Conservation (phyloP, 2,888 invertebrate genomes). For the Pseudococcus jackbeardsleyi region DNA sequence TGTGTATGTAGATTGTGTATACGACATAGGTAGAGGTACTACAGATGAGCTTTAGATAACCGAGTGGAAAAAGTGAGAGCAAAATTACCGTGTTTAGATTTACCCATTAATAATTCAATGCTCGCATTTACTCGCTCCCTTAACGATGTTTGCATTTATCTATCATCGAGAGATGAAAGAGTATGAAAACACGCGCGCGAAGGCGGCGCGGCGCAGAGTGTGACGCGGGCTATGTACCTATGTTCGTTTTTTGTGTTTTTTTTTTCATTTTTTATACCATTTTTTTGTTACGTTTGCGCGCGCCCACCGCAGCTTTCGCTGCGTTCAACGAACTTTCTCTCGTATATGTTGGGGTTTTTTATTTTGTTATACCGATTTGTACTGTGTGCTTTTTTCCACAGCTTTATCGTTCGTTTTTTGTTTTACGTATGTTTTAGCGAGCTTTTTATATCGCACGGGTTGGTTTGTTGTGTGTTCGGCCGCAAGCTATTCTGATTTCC, state of each 20-base stretch:
- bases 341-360: not conserved
- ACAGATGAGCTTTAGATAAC: slow-evolving; percentile 44
- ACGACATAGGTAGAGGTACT: not conserved
- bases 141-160: slow-evolving; percentile 60
- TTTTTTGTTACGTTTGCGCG: not conserved
- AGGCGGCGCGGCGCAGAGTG: not conserved
- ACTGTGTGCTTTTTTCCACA: not conserved
- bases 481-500: too few species aligned
- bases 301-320: not conserved
- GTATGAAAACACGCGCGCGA: not conserved
- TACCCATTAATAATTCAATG: slow-evolving; percentile 58
- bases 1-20: not conserved
- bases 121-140: slow-evolving; percentile 56
- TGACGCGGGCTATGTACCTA: not conserved
- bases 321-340: slow-evolving; percentile 6
- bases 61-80: slow-evolving; percentile 26
- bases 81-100: slow-evolving; percentile 61
- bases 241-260: not conserved
- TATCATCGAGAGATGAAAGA: slow-evolving; percentile 55
- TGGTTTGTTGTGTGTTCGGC: too few species aligned
- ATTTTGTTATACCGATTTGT: not conserved
- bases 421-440: too few species aligned
- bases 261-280: not conserved
- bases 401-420: not conserved
- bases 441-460: too few species aligned